Evolutionary conservation across 1,140 invertebrate species (phyloP), one percentile per base, ranked within the genome.

Genomic region (Aricia agestis): DNA sequence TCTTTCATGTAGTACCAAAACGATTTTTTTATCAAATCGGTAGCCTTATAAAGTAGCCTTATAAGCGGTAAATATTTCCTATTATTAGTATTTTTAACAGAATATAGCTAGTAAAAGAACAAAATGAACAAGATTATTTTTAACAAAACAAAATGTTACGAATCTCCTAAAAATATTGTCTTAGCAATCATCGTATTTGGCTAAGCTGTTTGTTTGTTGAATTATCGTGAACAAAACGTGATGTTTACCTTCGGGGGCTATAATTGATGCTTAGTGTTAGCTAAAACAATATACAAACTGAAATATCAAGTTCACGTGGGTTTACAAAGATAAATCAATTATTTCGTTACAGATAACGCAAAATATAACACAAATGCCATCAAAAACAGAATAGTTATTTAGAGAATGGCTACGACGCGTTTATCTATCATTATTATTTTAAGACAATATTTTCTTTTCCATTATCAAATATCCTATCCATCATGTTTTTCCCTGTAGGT

Each of bases 191-290:
- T 63, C 25, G 10, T 25, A 19, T 19, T 63, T 18, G 7, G 19
- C 7, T 19, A 25, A 63, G 6, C 7, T 63, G 59, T 63, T 63
- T 63, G 18, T 2, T 11, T 7, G 59, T 63, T 10, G 59, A 19
- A 63, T 63, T 63, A 63, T 19, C 59, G 59, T 17, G 59, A 25
- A 63, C 59, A 63, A 63, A 63, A 63, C 59, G 59, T 63, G 59
- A 63, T 63, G 7, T 63, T 63, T 63, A 63, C 59, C 5, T 9
- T 6, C 19, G 18, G 18, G 17, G 18, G 59, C 19, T 3, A 9
- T 63, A 63, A 25, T 63, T 63, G 17, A 19, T 25, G 59, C 59
- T 63, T 63, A 63, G 59, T 63, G 17, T 63, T 63, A 25, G 59
- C 19, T 19, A 63, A 63, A 63, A 63, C 59, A 63, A 63, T 63